phyloP scores from a whole-genome alignment of 2,888 invertebrate genomes.

The Achlya flavicornis region DNA sequence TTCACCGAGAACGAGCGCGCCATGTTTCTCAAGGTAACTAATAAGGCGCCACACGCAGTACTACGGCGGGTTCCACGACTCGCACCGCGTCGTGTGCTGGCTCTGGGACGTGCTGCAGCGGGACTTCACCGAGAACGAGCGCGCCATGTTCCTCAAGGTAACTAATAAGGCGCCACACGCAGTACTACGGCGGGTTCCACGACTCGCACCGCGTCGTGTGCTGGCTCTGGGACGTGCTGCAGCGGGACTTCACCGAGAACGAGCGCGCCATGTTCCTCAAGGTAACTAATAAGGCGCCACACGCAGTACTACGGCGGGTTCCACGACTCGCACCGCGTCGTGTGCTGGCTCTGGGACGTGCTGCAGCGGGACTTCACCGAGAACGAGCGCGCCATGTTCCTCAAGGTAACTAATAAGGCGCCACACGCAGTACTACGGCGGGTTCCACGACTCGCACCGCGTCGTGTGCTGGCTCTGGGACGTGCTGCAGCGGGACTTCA shows the following conservation, averaged over 20 bases:
- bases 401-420: constrained; percentile 68
- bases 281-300: constrained; percentile 87
- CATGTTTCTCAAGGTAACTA: constrained; percentile 94
- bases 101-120: constrained; percentile 98
- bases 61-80: constrained; percentile 99
- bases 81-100: constrained; percentile 98
- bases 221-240: constrained; percentile 99
- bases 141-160: too few species aligned
- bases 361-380: constrained; percentile 97
- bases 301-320: constrained; percentile 99
- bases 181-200: constrained; percentile 99
- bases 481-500: constrained; percentile 97
- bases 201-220: constrained; percentile 98
- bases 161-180: constrained; percentile 95
- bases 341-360: constrained; percentile 99
- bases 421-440: constrained; percentile 99
- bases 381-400: constrained; percentile 88
- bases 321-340: constrained; percentile 98
- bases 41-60: constrained; percentile 95
- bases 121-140: too few species aligned
- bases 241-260: constrained; percentile 95
- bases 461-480: constrained; percentile 99
- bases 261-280: constrained; percentile 98
- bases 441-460: constrained; percentile 98
- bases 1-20: constrained; percentile 96